Percentiles rank a stretch among this genome's conserved stretches.
phyloP scores from a whole-genome alignment of 2,113 vertebrate genomes.

The Numida meleagris region DNA sequence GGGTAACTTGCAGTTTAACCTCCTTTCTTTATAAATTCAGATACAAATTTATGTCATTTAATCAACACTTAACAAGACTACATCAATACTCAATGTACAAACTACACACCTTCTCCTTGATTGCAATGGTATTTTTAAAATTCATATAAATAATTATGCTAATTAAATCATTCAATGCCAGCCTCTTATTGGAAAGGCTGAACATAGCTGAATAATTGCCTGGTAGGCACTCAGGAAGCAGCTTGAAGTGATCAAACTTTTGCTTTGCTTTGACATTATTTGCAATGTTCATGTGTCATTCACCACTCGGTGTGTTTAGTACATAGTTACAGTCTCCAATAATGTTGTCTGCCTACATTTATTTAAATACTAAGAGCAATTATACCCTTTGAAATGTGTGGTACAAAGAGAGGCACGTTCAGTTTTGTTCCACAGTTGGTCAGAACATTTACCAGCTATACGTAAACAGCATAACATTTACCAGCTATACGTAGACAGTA shows the following conservation, averaged over 20 bases:
- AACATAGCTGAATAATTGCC: constrained; percentile 53
- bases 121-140: constrained; percentile 77
- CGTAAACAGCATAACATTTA: too few relatives aligned
- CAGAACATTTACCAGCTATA: not conserved
- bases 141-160: constrained; percentile 77
- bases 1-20: not conserved
- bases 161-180: constrained; percentile 74
- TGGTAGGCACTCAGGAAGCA: constrained; percentile 23
- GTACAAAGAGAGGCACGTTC: not conserved
- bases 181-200: constrained; percentile 47
- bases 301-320: not conserved
- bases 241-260: not conserved
- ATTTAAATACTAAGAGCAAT: not conserved
- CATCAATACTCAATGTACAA: constrained; percentile 69
- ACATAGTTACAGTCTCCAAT: not conserved
- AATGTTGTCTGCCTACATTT: not conserved
- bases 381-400: not conserved
- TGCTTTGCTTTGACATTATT: not conserved
- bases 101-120: constrained; percentile 67
- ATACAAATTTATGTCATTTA: constrained; percentile 56
- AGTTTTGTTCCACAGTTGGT: not conserved
- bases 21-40: not conserved
- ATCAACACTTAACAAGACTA: constrained; percentile 71
- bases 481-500: not conserved
- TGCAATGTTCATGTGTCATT: not conserved